Conservation (phyloP, 2,797 vertebrate species). For the Apodemus agrarius region DNA sequence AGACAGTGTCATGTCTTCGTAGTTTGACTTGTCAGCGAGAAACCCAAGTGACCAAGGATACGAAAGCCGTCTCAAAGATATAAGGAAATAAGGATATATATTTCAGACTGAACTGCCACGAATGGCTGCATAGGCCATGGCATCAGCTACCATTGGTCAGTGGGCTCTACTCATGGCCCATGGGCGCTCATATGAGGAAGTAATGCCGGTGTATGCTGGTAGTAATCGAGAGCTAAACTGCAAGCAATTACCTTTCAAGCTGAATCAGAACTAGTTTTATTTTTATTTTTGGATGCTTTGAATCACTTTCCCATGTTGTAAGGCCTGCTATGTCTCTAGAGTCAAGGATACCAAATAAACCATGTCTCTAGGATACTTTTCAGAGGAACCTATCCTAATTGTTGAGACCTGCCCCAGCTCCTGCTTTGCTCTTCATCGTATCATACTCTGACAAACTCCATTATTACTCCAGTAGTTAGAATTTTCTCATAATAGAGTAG, state of each 20-base stretch:
- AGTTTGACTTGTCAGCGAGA: conserved; percentile 30
- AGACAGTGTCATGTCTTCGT: conserved; percentile 32
- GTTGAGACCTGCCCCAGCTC: neutral
- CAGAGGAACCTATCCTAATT: conserved; percentile 52
- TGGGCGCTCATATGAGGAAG: conserved; percentile 69
- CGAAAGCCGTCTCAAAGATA: neutral
- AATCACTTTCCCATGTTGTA: conserved; percentile 74
- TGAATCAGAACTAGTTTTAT: conserved; percentile 78
- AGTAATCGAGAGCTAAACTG: conserved; percentile 77
- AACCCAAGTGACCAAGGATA: neutral
- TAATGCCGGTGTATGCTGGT: conserved; percentile 77
- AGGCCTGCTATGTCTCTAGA: conserved; percentile 79
- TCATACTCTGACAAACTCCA: neutral
- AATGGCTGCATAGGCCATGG: conserved; percentile 48
- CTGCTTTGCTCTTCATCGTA: neutral
- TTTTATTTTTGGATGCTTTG: conserved; percentile 63
- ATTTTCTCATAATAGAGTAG: neutral
- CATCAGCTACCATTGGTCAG: neutral
- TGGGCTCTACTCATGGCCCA: conserved; percentile 60
- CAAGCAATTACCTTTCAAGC: conserved; percentile 79
- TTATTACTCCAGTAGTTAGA: neutral
- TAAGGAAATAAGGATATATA: neutral
- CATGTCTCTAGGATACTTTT: conserved; percentile 26
- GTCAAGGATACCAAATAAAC: conserved; percentile 80
- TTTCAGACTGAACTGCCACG: conserved; percentile 41